Conservation (phyloP, 2,113 vertebrate species). For the Gymnobelideus leadbeateri region DNA sequence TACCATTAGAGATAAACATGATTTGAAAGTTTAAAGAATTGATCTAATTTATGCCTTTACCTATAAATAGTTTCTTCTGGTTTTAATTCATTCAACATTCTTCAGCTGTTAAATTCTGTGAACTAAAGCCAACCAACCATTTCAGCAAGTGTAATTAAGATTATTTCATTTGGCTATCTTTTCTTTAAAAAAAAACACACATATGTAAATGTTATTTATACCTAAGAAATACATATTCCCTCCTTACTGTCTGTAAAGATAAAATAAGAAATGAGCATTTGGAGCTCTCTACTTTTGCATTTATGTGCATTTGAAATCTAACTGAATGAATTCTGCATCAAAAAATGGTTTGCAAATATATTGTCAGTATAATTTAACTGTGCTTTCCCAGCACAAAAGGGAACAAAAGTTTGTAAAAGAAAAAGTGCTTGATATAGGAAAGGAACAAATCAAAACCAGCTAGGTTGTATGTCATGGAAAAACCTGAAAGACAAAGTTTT, state of each 20-base stretch:
- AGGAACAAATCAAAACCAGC: conserved; percentile 39
- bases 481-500: conserved; percentile 12
- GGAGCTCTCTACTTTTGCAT: neutral
- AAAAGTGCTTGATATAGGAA: neutral
- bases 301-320: neutral
- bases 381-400: neutral
- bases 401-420: neutral
- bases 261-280: neutral
- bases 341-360: conserved; percentile 12
- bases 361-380: neutral
- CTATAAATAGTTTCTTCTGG: neutral
- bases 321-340: neutral
- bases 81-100: conserved; percentile 33
- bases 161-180: neutral
- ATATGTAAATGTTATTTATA: neutral
- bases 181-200: neutral
- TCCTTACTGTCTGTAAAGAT: neutral
- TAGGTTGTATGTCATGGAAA: conserved; percentile 6
- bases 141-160: neutral
- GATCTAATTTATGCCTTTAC: conserved; percentile 21
- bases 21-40: neutral
- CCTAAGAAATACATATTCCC: neutral
- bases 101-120: neutral
- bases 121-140: conserved; percentile 26
- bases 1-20: neutral